These are phyloP conservation scores for Peromyscus maniculatus DNA, from an alignment of 2,113 vertebrate genomes.

Conservation along the genomic window DNA sequence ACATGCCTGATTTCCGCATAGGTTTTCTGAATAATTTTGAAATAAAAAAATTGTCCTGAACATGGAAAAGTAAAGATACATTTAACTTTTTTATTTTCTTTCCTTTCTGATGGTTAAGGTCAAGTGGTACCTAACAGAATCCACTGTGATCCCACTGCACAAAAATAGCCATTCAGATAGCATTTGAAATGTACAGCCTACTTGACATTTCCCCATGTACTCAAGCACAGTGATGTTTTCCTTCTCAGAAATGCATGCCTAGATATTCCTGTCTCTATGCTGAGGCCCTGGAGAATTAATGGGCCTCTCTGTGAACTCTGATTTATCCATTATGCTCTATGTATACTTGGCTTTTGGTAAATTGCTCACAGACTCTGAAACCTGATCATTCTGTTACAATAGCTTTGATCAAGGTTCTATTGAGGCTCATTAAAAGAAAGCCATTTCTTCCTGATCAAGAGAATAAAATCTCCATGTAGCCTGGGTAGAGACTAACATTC, in stretches of 20 bases:
- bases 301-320: neutral
- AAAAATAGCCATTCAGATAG: neutral
- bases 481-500: neutral
- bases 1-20: neutral
- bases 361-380: neutral
- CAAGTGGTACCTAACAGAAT: neutral
- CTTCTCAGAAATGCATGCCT: neutral
- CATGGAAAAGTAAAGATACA: neutral
- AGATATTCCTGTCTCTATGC: neutral
- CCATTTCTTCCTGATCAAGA: neutral
- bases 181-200: neutral
- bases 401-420: neutral
- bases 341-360: neutral
- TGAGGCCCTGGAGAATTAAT: neutral
- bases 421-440: neutral
- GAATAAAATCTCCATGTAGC: neutral
- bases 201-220: neutral
- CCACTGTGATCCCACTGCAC: neutral
- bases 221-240: neutral
- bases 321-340: neutral
- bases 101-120: neutral
- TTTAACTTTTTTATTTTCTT: constrained; percentile 14
- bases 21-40: neutral
- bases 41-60: neutral
- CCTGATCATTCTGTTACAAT: neutral